These are phyloP conservation scores for Lepus americanus DNA, from an alignment of 2,113 vertebrate genomes.

Conservation along the genomic window DNA sequence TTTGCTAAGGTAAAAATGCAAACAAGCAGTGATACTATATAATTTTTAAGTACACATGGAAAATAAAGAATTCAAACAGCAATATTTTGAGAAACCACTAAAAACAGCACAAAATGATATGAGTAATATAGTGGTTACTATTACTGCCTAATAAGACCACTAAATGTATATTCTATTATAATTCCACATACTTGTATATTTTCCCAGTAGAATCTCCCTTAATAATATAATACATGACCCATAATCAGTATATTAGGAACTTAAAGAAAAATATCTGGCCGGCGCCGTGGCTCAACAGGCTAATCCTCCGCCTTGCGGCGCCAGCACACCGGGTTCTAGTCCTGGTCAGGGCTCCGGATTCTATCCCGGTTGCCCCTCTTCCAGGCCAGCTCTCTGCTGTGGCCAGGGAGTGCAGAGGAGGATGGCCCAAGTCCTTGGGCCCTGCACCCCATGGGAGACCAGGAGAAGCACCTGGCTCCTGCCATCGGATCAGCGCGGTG, in stretches of 20 bases:
- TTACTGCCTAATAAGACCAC: background rate
- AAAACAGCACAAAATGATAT: slow-evolving; percentile 27
- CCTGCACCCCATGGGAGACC: no score
- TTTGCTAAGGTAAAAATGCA: background rate
- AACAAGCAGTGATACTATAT: background rate
- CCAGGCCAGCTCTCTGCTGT: no score
- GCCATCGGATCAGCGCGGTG: no score
- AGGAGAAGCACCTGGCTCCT: no score
- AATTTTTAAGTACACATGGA: slow-evolving; percentile 11
- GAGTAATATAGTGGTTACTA: background rate
- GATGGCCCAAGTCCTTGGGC: no score
- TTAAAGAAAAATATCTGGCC: slow-evolving; percentile 4
- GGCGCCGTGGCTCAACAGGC: no score
- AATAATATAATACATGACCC: background rate
- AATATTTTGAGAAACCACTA: background rate
- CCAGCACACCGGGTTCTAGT: no score
- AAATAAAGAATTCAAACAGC: slow-evolving; percentile 15
- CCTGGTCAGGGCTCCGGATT: no score
- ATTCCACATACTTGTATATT: background rate
- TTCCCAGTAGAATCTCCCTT: background rate
- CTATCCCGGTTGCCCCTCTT: no score
- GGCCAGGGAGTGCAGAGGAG: no score
- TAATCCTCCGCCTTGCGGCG: no score
- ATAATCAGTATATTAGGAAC: background rate
- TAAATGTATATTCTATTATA: slow-evolving; percentile 35